Percentiles rank a stretch among this genome's conserved stretches.
phyloP scores from a whole-genome alignment of 2,113 vertebrate genomes.

The Toxostoma redivivum region DNA sequence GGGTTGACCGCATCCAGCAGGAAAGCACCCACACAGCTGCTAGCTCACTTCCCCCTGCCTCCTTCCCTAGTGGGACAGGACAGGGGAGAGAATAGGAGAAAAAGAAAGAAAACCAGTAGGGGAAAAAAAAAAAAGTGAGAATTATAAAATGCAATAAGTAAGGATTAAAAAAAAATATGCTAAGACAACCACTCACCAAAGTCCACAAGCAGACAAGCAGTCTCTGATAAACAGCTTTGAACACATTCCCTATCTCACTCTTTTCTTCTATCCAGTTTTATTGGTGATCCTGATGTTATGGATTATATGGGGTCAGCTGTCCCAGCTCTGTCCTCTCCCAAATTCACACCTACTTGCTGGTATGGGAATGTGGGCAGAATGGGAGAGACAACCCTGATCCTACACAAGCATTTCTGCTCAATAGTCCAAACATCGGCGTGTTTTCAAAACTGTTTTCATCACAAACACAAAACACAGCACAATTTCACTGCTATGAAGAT shows the following conservation, averaged over 20 bases:
- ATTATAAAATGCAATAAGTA: background rate
- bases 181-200: background rate
- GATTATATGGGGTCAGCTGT: background rate
- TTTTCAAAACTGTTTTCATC: background rate
- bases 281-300: background rate
- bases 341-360: rapidly evolving
- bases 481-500: background rate
- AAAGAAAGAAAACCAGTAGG: background rate
- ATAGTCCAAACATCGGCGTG: background rate
- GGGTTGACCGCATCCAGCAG: background rate
- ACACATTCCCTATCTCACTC: rapidly evolving
- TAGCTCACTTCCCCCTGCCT: background rate
- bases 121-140: background rate
- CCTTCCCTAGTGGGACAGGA: background rate
- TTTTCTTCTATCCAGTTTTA: background rate
- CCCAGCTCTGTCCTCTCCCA: background rate
- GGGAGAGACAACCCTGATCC: background rate
- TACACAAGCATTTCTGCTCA: background rate
- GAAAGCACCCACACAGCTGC: background rate
- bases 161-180: background rate
- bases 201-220: background rate
- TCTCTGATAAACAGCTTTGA: background rate
- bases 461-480: background rate
- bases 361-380: background rate
- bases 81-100: background rate